These are phyloP conservation scores for Dendroctonus ponderosae DNA, from an alignment of 1,140 invertebrate species.

Conservation along the genomic window DNA sequence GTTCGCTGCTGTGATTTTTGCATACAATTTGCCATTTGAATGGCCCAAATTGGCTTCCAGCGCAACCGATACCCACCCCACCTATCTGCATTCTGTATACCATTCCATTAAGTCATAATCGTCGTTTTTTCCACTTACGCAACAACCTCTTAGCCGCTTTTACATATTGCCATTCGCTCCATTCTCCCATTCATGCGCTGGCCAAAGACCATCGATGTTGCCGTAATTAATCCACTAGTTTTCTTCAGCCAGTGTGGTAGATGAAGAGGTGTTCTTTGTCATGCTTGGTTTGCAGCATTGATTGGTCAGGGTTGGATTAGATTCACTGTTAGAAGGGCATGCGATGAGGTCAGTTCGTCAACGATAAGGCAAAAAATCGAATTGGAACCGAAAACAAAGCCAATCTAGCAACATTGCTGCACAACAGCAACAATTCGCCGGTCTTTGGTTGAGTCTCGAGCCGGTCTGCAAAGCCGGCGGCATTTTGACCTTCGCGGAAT, in stretches of 20 bases:
- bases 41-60: no score
- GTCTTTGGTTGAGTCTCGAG: constrained; percentile 2
- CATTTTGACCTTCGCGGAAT: constrained; percentile 22
- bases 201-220: background rate
- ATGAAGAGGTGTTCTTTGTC: background rate
- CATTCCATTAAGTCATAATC: constrained; percentile 8
- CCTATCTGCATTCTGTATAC: constrained; percentile 9
- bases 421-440: background rate
- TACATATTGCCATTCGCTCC: constrained; percentile 3
- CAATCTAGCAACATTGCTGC: no score
- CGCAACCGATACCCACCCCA: background rate
- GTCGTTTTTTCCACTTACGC: constrained; percentile 14
- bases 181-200: constrained; percentile 7
- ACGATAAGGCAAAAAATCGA: no score
- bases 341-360: background rate
- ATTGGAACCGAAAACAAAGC: no score
- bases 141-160: constrained; percentile 9
- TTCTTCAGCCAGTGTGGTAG: no score
- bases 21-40: no score
- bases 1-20: no score
- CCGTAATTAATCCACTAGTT: background rate
- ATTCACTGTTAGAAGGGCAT: background rate
- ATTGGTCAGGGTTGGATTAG: background rate
- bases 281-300: background rate
- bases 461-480: constrained; percentile 13